A percentile compares a stretch with the other conserved stretches of the same genome.
Conservation (phyloP, 2,113 vertebrate species). For the Anoura caudifer region DNA sequence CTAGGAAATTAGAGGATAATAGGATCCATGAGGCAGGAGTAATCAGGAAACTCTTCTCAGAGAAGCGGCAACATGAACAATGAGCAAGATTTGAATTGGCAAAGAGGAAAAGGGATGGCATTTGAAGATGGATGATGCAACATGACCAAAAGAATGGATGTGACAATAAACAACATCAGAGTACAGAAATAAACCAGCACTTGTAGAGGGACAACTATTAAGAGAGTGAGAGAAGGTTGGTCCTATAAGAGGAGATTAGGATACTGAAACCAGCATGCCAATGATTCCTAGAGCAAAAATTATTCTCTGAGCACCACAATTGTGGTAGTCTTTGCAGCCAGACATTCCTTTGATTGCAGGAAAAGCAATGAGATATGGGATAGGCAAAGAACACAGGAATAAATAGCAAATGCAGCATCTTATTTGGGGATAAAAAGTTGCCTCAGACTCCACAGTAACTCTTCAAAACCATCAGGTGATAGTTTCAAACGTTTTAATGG, state of each 20-base stretch:
- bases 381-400: not conserved
- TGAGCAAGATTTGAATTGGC: not conserved
- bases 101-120: not conserved
- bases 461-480: not conserved
- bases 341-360: not conserved
- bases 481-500: not conserved
- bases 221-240: not conserved
- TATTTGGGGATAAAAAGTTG: not conserved
- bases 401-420: not conserved
- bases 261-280: not conserved
- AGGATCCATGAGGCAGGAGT: not conserved
- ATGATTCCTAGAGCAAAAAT: not conserved
- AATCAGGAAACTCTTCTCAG: not conserved
- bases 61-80: not conserved
- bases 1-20: not conserved
- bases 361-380: not conserved
- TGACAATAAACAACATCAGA: conserved; percentile 6
- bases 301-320: not conserved
- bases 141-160: not conserved
- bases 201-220: not conserved
- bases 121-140: not conserved
- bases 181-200: not conserved
- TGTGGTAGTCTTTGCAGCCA: not conserved
- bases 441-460: not conserved
- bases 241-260: not conserved